phyloP scores from a whole-genome alignment of 2,888 invertebrate species.

The Hypomecis punctinalis region DNA sequence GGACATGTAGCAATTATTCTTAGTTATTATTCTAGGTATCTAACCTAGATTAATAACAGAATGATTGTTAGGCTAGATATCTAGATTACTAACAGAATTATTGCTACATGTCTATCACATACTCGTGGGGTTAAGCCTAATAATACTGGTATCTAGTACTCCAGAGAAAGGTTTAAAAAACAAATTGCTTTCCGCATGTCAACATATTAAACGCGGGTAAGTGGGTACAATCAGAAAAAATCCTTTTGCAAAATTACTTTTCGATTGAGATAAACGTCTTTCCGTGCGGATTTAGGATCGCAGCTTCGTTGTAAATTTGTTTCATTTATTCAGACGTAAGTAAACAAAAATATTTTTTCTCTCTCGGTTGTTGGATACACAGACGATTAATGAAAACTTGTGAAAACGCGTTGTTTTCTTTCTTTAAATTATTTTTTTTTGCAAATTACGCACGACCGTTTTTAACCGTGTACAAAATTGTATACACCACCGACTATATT shows the following conservation, averaged over 20 bases:
- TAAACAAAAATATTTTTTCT: constrained; percentile 9
- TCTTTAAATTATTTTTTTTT: too few species aligned
- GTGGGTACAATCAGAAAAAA: constrained; percentile 43
- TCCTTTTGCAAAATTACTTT: constrained; percentile 48
- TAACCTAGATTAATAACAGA: too few species aligned
- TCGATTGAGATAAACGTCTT: constrained; percentile 48
- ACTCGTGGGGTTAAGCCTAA: neutral
- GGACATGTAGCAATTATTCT: too few species aligned
- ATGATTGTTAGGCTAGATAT: too few species aligned
- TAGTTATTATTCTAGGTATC: too few species aligned
- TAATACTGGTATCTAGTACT: neutral
- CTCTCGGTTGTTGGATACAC: neutral
- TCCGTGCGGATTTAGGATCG: constrained; percentile 39
- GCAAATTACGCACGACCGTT: too few species aligned
- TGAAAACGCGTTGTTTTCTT: too few species aligned
- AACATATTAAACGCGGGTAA: constrained; percentile 42
- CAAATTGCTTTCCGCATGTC: constrained; percentile 49
- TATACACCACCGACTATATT: too few species aligned
- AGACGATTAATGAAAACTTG: too few species aligned
- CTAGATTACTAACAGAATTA: too few species aligned
- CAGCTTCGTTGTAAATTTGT: constrained; percentile 31
- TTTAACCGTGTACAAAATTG: too few species aligned
- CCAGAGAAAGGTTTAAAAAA: constrained; percentile 45
- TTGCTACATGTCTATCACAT: too few species aligned
- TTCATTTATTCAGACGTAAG: constrained; percentile 20